These are phyloP conservation scores for Vidua macroura DNA, from an alignment of 2,113 vertebrate genomes.

Conservation along the genomic window DNA sequence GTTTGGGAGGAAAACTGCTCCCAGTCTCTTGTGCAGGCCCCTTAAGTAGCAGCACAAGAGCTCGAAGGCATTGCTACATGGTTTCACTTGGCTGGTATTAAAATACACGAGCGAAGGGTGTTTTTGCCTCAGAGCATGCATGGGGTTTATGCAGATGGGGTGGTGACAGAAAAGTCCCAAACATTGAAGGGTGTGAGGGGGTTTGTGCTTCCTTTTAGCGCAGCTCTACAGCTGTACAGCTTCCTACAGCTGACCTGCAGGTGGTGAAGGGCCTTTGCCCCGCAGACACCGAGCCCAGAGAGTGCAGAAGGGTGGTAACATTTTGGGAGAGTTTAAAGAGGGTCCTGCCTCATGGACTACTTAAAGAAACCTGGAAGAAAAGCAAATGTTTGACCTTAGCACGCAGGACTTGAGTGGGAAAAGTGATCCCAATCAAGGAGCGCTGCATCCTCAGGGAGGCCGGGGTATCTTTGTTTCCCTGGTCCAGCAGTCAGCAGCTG, in stretches of 20 bases:
- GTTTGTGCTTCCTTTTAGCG: neutral
- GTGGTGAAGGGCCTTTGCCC: neutral
- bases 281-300: neutral
- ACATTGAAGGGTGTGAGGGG: neutral
- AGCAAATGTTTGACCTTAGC: neutral
- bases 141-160: neutral
- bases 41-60: neutral
- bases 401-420: neutral
- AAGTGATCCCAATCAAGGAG: fast-evolving
- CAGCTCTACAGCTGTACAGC: neutral
- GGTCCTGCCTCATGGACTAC: neutral
- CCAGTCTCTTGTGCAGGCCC: neutral
- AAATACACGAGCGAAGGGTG: fast-evolving
- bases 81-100: neutral
- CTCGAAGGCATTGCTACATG: neutral
- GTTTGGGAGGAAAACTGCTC: neutral
- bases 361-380: neutral
- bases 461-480: neutral
- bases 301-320: neutral
- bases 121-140: neutral
- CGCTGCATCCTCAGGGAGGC: fast-evolving
- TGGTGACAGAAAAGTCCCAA: neutral
- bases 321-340: neutral
- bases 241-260: neutral
- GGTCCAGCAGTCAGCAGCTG: neutral